Evolutionary conservation across 2,888 invertebrate genomes (phyloP).

Genomic region (Nysson spinosus): DNA sequence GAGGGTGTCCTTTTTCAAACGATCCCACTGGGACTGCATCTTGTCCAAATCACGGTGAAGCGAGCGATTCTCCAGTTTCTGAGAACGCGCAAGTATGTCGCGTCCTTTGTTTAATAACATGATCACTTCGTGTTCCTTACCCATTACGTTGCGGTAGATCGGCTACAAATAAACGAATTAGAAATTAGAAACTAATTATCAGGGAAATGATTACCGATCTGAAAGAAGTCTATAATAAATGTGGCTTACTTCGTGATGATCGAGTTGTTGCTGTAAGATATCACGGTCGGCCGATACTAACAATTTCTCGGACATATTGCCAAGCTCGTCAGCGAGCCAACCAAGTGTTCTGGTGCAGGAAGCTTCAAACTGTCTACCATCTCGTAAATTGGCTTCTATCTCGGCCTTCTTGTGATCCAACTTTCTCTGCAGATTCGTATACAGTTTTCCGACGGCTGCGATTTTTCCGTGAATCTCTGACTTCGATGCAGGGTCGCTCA

Average conservation of each 20-base stretch:
- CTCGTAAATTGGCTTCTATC: conserved; percentile 90
- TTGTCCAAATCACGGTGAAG: conserved; percentile 90
- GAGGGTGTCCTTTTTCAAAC: conserved; percentile 90
- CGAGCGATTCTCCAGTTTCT: conserved; percentile 80
- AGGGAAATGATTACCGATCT: background rate
- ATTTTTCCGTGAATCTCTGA: conserved; percentile 95
- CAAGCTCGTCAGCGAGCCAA: conserved; percentile 91
- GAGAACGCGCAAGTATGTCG: conserved; percentile 80
- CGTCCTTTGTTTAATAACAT: conserved; percentile 95
- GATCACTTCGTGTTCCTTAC: conserved; percentile 94
- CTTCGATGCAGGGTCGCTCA: conserved; percentile 93
- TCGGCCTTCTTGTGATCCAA: conserved; percentile 93
- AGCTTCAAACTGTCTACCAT: conserved; percentile 93
- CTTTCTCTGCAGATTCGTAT: conserved; percentile 92
- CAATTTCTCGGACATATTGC: conserved; percentile 86
- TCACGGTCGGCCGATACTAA: conserved; percentile 91
- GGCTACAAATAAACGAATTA: conserved; percentile 78
- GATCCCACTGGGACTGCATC: conserved; percentile 95
- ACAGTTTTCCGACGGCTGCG: conserved; percentile 90
- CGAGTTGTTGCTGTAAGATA: conserved; percentile 90
- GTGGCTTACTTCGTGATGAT: conserved; percentile 85
- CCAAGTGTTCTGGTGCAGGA: conserved; percentile 92
- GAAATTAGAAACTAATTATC: background rate
- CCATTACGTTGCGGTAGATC: conserved; percentile 91
- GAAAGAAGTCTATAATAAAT: background rate